Evolutionary conservation across 1,140 invertebrate genomes (phyloP).

Genomic region (Ridgeia piscesae): DNA sequence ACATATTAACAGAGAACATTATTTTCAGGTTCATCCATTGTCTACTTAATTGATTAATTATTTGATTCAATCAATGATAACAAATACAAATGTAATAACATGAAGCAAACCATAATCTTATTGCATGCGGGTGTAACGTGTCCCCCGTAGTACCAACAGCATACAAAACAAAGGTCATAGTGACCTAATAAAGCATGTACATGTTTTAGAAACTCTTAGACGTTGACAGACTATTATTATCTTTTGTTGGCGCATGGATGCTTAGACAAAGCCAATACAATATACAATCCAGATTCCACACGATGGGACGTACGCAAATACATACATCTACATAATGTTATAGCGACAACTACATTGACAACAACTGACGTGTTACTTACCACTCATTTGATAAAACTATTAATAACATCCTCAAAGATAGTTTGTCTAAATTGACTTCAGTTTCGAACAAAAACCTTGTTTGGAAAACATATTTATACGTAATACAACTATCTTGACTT

Average conservation of each 20-base stretch:
- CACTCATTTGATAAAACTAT: background rate
- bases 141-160: too few species aligned
- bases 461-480: too few species aligned
- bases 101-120: too few species aligned
- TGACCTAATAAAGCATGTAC: background rate
- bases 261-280: background rate
- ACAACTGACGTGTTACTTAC: background rate
- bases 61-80: too few species aligned
- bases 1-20: too few species aligned
- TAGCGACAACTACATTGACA: background rate
- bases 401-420: background rate
- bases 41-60: too few species aligned
- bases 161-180: background rate
- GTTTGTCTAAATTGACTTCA: too few species aligned
- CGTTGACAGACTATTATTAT: background rate
- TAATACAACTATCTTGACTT: too few species aligned
- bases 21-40: too few species aligned
- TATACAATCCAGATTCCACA: background rate
- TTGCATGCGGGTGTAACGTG: too few species aligned
- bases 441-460: too few species aligned
- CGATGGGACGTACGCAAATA: background rate
- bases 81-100: too few species aligned
- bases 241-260: background rate
- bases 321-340: background rate
- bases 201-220: background rate